Percentiles rank a stretch among this genome's conserved stretches.
These are phyloP conservation scores for Glossophaga mutica DNA, from an alignment of 2,797 vertebrate genomes.

Conservation along the genomic window DNA sequence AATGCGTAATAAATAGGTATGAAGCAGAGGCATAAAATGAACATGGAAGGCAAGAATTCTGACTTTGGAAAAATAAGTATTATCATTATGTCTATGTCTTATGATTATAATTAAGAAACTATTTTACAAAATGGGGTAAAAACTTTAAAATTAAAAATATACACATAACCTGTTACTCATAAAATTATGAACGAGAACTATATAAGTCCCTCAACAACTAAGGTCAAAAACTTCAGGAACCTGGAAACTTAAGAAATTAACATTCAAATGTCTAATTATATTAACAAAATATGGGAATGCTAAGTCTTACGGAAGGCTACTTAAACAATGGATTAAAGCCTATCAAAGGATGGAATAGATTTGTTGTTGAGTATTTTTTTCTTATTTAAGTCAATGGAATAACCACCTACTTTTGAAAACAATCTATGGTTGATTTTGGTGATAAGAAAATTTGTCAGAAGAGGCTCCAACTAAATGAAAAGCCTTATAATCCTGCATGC, in stretches of 20 bases:
- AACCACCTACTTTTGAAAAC: background rate
- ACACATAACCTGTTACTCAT: background rate
- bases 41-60: background rate
- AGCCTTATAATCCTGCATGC: background rate
- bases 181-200: background rate
- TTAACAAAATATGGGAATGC: background rate
- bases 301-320: background rate
- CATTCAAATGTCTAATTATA: background rate
- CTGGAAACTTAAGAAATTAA: background rate
- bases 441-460: background rate
- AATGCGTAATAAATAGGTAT: background rate
- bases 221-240: background rate
- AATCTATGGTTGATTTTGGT: background rate
- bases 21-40: conserved; percentile 30
- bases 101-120: background rate
- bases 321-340: background rate
- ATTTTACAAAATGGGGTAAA: background rate
- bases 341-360: background rate
- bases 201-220: background rate
- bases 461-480: background rate
- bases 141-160: conserved; percentile 29
- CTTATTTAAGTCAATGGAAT: background rate
- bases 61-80: background rate
- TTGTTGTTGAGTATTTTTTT: background rate
- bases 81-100: background rate